Evolutionary conservation across 1,140 invertebrate species (phyloP).

Genomic region (Hyles euphorbiae): DNA sequence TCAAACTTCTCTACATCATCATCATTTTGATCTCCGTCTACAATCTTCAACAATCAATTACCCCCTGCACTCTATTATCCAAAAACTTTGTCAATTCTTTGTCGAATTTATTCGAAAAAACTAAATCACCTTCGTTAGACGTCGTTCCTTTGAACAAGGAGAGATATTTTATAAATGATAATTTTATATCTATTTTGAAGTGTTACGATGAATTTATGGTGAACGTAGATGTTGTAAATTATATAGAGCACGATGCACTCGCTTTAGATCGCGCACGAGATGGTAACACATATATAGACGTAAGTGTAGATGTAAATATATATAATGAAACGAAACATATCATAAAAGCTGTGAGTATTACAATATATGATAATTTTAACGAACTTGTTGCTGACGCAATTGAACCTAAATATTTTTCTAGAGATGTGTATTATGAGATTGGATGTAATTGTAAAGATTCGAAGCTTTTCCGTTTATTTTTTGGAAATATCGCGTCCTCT

Average conservation of each 20-base stretch:
- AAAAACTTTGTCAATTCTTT: conserved; percentile 56
- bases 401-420: conserved; percentile 75
- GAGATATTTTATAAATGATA: conserved; percentile 56
- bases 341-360: conserved; percentile 72
- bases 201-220: conserved; percentile 63
- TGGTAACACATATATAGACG: conserved; percentile 44
- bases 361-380: conserved; percentile 72
- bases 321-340: conserved; percentile 68
- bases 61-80: conserved; percentile 19
- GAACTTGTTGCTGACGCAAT: conserved; percentile 66
- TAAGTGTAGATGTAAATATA: conserved; percentile 62
- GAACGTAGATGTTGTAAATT: conserved; percentile 52
- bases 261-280: conserved; percentile 63
- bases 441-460: conserved; percentile 55
- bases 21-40: conserved; percentile 45
- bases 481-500: conserved; percentile 70
- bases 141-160: conserved; percentile 48
- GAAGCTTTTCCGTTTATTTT: conserved; percentile 67
- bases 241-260: conserved; percentile 57
- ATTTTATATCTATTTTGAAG: conserved; percentile 65
- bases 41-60: conserved; percentile 34
- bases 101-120: conserved; percentile 55
- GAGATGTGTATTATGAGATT: conserved; percentile 68
- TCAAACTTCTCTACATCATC: conserved; percentile 43
- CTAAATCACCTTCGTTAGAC: conserved; percentile 26